Evolutionary conservation across 2,113 vertebrate species (phyloP).

Genomic region (Paraplagusia blochii): DNA sequence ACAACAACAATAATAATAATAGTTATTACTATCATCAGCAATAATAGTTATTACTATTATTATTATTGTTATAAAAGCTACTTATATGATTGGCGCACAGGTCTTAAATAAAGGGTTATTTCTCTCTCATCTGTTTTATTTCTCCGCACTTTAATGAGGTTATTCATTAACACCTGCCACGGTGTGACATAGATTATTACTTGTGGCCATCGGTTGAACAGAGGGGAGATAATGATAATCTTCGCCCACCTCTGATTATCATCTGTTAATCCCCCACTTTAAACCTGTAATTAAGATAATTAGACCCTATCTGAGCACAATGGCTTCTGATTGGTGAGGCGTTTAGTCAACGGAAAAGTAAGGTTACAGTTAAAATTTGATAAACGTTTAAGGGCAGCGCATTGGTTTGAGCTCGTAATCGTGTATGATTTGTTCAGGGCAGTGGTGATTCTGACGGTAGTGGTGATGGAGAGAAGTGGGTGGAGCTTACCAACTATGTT

Average conservation of each 20-base stretch:
- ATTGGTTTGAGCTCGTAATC: constrained; percentile 54
- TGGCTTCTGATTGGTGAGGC: constrained; percentile 59
- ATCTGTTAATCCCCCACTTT: constrained; percentile 71
- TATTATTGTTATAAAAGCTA: constrained; percentile 18
- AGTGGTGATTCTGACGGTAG: no score
- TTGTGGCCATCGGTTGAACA: constrained; percentile 32
- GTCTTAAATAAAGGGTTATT: constrained; percentile 17
- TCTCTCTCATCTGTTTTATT: constrained; percentile 13
- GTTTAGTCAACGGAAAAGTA: constrained; percentile 57
- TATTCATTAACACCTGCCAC: constrained; percentile 25
- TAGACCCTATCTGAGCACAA: constrained; percentile 57
- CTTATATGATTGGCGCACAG: background rate
- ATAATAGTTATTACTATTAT: constrained; percentile 17
- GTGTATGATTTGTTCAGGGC: background rate
- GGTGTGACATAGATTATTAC: constrained; percentile 32
- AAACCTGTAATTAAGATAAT: constrained; percentile 74
- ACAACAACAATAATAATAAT: no score
- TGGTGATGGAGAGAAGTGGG: no score
- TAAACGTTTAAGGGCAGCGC: constrained; percentile 56
- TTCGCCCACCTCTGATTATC: constrained; percentile 53
- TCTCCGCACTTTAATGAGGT: constrained; percentile 21
- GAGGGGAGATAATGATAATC: constrained; percentile 49
- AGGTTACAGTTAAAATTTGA: constrained; percentile 60
- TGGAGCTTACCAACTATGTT: no score
- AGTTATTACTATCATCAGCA: no score